Conservation (phyloP, 2,888 invertebrate species). For the Cantharis flavilabris region DNA sequence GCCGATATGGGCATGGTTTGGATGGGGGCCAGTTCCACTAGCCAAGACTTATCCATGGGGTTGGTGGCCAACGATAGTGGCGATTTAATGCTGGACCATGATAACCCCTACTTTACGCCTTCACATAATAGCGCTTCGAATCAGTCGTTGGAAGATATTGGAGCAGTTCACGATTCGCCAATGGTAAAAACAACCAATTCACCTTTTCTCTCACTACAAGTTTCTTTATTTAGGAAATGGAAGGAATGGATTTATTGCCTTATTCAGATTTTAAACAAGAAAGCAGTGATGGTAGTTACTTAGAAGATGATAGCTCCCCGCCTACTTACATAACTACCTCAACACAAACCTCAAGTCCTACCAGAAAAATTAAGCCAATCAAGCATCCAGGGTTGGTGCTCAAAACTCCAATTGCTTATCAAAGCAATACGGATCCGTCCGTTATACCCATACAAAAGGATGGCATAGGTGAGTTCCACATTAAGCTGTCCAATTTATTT, state of each 20-base stretch:
- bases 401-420: slow-evolving; percentile 79
- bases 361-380: slow-evolving; percentile 72
- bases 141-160: slow-evolving; percentile 60
- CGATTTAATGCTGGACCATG: slow-evolving; percentile 54
- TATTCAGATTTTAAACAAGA: slow-evolving; percentile 54
- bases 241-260: slow-evolving; percentile 54
- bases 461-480: slow-evolving; percentile 75
- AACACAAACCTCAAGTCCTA: slow-evolving; percentile 61
- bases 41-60: slow-evolving; percentile 58
- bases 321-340: slow-evolving; percentile 58
- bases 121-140: slow-evolving; percentile 55
- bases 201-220: background rate
- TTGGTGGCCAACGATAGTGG: slow-evolving; percentile 49
- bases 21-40: slow-evolving; percentile 66
- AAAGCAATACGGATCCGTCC: slow-evolving; percentile 79
- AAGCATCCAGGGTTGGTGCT: slow-evolving; percentile 74
- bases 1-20: slow-evolving; percentile 69
- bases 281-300: slow-evolving; percentile 55
- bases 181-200: slow-evolving; percentile 54
- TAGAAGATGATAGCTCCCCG: slow-evolving; percentile 56
- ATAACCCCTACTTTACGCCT: slow-evolving; percentile 55
- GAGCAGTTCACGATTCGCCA: slow-evolving; percentile 55
- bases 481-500: background rate
- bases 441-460: slow-evolving; percentile 87
- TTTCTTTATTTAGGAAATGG: slow-evolving; percentile 48